Evolutionary conservation across 2,797 vertebrate genomes (phyloP).

Genomic region (Pogonophryne albipinna): DNA sequence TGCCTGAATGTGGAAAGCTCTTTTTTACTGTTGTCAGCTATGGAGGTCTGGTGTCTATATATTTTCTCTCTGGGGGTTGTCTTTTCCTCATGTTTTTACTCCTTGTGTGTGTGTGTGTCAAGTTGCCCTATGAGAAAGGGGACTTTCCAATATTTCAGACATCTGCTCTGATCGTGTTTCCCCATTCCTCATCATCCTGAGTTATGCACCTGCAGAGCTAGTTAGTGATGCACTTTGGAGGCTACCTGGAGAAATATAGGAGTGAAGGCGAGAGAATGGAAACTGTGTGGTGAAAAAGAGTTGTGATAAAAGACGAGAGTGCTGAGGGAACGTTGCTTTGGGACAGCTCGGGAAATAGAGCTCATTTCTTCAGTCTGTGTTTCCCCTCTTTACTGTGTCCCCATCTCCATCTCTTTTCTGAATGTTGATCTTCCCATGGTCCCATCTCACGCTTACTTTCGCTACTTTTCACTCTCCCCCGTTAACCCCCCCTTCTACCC

Average conservation of each 20-base stretch:
- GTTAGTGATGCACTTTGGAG: constrained; percentile 22
- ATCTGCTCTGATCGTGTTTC: constrained; percentile 29
- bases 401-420: constrained; percentile 42
- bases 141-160: neutral
- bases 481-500: constrained; percentile 1
- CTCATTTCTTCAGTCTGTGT: constrained; percentile 25
- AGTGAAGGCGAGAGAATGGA: neutral
- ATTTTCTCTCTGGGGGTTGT: constrained; percentile 17
- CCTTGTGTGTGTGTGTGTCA: neutral
- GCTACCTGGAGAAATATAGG: neutral
- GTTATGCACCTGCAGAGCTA: constrained; percentile 57
- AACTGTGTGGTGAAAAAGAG: constrained; percentile 8
- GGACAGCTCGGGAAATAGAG: constrained; percentile 35
- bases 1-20: constrained; percentile 53
- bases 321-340: constrained; percentile 1
- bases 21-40: constrained; percentile 49
- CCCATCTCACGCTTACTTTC: constrained; percentile 38
- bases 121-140: constrained; percentile 4
- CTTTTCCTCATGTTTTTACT: constrained; percentile 9
- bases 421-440: constrained; percentile 38
- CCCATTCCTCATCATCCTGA: constrained; percentile 2
- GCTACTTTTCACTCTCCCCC: constrained; percentile 35
- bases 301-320: constrained; percentile 28
- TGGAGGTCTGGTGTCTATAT: constrained; percentile 51
- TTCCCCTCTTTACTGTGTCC: constrained; percentile 35